phyloP scores from a whole-genome alignment of 2,888 invertebrate species.

The Ellobium chinense region DNA sequence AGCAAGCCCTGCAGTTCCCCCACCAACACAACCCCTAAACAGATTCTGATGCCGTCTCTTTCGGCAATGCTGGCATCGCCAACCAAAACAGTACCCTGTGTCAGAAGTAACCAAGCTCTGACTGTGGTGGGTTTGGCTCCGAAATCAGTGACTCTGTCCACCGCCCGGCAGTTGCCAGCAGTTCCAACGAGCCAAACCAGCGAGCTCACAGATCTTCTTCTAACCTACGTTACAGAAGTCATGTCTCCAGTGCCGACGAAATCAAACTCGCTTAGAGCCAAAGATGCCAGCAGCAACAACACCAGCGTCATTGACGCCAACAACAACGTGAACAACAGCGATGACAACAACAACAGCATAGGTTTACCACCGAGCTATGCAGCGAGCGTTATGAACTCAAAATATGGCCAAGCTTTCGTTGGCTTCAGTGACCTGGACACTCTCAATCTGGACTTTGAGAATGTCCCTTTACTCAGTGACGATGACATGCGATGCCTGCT shows the following conservation, averaged over 20 bases:
- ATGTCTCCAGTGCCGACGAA: not conserved
- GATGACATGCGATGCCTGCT: constrained; percentile 22
- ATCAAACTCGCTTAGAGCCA: not conserved
- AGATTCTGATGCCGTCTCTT: not conserved
- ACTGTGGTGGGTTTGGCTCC: not conserved
- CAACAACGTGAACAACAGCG: constrained; percentile 32
- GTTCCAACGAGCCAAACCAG: not conserved
- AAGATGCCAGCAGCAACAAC: not conserved
- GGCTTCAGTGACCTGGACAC: constrained; percentile 30
- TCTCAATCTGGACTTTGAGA: constrained; percentile 10
- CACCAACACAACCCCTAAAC: not conserved
- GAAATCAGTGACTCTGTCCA: not conserved
- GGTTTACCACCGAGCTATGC: not conserved
- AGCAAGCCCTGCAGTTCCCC: not conserved
- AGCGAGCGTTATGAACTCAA: not conserved
- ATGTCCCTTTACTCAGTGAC: constrained; percentile 16
- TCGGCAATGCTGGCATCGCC: not conserved
- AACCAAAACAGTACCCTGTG: not conserved
- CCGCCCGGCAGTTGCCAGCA: not conserved
- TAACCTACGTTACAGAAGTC: constrained; percentile 1
- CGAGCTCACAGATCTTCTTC: not conserved
- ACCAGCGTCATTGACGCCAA: not conserved
- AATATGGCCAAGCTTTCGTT: not conserved
- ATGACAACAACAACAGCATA: not conserved
- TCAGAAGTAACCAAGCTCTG: not conserved